Conservation (phyloP, 2,888 invertebrate species). For the Plebejus melissa region DNA sequence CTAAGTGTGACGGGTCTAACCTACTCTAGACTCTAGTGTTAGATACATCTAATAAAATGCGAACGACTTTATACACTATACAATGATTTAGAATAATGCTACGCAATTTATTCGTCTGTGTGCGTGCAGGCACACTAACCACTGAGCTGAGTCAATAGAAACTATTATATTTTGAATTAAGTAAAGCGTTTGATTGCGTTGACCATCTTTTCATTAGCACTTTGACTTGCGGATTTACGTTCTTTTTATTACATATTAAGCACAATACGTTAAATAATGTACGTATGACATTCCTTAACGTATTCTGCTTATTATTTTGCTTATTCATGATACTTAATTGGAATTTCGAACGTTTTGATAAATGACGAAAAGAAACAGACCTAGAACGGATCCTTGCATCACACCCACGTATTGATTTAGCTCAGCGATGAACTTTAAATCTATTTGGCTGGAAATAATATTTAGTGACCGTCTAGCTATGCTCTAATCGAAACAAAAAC, state of each 20-base stretch:
- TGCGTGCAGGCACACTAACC: conserved; percentile 33
- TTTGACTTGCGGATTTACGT: not conserved
- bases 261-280: not conserved
- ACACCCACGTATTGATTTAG: not conserved
- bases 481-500: not conserved
- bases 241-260: not conserved
- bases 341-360: not conserved
- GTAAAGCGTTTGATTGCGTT: not conserved
- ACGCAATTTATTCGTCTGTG: conserved; percentile 53
- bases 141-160: conserved; percentile 28
- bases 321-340: not conserved
- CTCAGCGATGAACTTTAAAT: not conserved
- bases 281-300: no score
- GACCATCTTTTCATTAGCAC: not conserved
- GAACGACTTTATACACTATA: conserved; percentile 62
- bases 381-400: not conserved
- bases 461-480: conserved; percentile 3
- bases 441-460: not conserved
- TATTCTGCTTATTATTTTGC: not conserved
- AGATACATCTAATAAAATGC: conserved; percentile 23
- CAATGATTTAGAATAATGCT: conserved; percentile 73
- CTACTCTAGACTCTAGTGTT: not conserved
- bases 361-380: not conserved
- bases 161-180: not conserved
- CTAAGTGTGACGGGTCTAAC: conserved; percentile 6